Percentiles rank a stretch among this genome's conserved stretches.
These are phyloP conservation scores for Fukomys damarensis DNA, from an alignment of 2,113 vertebrate species.

Conservation along the genomic window DNA sequence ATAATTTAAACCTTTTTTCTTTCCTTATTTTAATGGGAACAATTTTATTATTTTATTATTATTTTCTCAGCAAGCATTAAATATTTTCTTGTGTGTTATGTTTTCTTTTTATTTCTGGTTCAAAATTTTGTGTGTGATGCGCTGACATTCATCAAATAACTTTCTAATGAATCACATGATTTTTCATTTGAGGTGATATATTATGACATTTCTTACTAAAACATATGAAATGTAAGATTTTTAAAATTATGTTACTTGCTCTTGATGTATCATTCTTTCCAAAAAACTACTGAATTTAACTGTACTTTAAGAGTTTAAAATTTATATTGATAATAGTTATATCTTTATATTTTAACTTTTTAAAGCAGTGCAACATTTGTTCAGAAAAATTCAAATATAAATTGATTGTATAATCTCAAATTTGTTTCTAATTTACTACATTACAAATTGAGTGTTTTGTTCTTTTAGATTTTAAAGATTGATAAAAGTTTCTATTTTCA, in stretches of 20 bases:
- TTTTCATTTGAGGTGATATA: slow-evolving; percentile 13
- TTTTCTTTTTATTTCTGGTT: background rate
- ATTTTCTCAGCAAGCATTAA: background rate
- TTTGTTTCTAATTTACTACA: background rate
- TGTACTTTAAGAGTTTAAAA: slow-evolving; percentile 21
- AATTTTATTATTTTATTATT: background rate
- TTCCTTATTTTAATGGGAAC: background rate
- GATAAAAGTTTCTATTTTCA: background rate
- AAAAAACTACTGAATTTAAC: background rate
- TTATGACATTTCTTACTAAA: background rate
- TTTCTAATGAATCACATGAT: background rate
- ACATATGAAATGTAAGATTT: background rate
- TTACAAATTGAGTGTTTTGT: background rate
- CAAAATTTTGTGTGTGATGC: background rate
- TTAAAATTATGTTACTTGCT: background rate
- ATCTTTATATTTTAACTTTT: background rate
- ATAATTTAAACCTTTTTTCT: background rate
- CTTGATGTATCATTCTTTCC: background rate
- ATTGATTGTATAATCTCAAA: background rate
- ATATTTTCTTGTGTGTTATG: background rate
- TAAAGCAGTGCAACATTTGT: background rate
- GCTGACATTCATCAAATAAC: background rate
- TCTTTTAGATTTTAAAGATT: background rate
- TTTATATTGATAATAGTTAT: background rate
- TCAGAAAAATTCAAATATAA: background rate